Evolutionary conservation across 1,140 invertebrate genomes (phyloP).

Genomic region (Lordiphosa clarofinis): DNA sequence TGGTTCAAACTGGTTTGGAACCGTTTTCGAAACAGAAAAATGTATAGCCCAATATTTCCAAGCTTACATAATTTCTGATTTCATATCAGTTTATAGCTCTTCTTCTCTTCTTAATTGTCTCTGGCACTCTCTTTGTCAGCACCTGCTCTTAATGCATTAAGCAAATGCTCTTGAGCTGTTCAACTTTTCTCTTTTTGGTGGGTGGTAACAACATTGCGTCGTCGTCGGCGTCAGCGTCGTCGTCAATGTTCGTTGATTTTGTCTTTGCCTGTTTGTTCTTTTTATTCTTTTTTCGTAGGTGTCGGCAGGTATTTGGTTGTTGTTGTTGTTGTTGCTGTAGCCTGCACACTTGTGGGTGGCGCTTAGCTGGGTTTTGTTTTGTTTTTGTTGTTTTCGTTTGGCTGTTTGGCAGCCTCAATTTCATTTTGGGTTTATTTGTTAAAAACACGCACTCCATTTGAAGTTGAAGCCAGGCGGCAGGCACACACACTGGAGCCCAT

Average conservation of each 20-base stretch:
- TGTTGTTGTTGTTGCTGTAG: too few species aligned
- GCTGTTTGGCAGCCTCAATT: conserved; percentile 28
- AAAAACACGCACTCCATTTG: conserved; percentile 41
- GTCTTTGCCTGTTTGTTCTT: conserved; percentile 6
- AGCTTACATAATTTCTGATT: too few species aligned
- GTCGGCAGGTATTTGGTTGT: background rate
- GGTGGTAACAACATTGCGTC: conserved; percentile 34
- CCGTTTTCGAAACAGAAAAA: too few species aligned
- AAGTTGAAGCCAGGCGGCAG: conserved; percentile 4
- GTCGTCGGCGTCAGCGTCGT: conserved; percentile 1
- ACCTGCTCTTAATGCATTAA: background rate
- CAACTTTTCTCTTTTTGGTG: conserved; percentile 29
- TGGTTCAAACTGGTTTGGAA: too few species aligned
- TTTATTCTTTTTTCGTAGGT: background rate
- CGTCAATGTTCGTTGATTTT: conserved; percentile 8
- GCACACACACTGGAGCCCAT: background rate
- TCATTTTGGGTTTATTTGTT: conserved; percentile 43
- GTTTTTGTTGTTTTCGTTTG: conserved; percentile 1
- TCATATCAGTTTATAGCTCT: too few species aligned
- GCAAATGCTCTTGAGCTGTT: background rate
- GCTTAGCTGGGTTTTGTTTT: conserved; percentile 32
- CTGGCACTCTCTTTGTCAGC: conserved; percentile 15
- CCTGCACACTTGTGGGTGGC: conserved; percentile 66
- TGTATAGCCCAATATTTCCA: too few species aligned
- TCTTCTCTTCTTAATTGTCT: too few species aligned